phyloP scores from a whole-genome alignment of 2,113 vertebrate species.

The Illadopsis cleaveri region DNA sequence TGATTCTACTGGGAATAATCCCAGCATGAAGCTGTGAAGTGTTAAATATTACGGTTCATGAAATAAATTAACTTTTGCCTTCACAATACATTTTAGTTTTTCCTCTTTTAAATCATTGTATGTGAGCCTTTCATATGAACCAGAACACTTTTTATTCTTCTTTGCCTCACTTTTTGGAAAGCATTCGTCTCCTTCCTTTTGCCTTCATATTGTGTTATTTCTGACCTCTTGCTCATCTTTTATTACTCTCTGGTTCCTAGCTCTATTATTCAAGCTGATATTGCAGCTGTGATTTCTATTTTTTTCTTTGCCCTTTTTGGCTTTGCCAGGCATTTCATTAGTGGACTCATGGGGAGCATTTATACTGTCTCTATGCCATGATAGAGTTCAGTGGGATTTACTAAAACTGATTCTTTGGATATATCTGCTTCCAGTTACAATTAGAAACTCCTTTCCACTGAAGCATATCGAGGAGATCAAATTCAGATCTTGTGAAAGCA shows the following conservation, averaged over 20 bases:
- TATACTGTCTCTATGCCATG: constrained; percentile 45
- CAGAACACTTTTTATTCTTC: not conserved
- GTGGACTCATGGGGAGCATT: constrained; percentile 48
- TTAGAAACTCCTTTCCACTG: constrained; percentile 26
- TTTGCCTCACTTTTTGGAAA: constrained; percentile 1
- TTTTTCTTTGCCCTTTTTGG: constrained; percentile 70
- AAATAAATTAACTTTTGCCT: not conserved
- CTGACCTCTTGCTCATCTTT: constrained; percentile 68
- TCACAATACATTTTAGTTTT: not conserved
- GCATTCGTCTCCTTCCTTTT: not conserved
- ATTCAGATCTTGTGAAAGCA: not conserved
- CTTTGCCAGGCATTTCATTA: constrained; percentile 69
- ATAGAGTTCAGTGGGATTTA: constrained; percentile 54
- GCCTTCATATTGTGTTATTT: constrained; percentile 57
- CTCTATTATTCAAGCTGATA: constrained; percentile 66
- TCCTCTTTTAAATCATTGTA: not conserved
- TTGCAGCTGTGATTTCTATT: constrained; percentile 70
- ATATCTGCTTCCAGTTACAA: constrained; percentile 51
- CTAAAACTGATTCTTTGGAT: constrained; percentile 48
- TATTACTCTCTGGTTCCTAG: constrained; percentile 11
- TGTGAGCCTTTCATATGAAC: not conserved
- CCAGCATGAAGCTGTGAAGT: not conserved
- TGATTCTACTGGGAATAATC: not conserved
- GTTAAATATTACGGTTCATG: not conserved
- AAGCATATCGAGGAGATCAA: not conserved